phyloP scores from a whole-genome alignment of 2,888 invertebrate species.

The Troides helena region DNA sequence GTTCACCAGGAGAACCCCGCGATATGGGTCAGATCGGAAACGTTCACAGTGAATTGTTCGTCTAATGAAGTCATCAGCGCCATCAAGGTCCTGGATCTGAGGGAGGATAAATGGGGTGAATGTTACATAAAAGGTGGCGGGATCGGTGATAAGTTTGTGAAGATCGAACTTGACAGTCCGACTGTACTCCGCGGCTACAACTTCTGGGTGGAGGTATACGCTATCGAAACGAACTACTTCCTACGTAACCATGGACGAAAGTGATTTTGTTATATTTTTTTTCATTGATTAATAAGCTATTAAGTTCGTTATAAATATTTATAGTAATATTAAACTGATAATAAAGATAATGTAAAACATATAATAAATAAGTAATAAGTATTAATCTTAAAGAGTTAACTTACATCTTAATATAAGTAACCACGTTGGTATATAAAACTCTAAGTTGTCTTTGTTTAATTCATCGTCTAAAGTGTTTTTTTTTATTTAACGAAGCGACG shows the following conservation, averaged over 20 bases:
- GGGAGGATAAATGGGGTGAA: conserved; percentile 61
- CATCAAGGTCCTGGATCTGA: conserved; percentile 57
- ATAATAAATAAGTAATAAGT: no score
- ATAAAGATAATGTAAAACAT: neutral
- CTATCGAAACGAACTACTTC: conserved; percentile 48
- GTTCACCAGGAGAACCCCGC: conserved; percentile 65
- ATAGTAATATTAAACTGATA: no score
- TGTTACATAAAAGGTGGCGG: conserved; percentile 61
- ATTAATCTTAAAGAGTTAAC: no score
- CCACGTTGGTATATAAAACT: no score
- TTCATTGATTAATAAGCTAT: no score
- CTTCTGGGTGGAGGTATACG: conserved; percentile 64
- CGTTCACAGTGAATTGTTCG: conserved; percentile 56
- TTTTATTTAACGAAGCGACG: no score
- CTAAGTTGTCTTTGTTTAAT: no score
- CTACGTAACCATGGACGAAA: conserved; percentile 50
- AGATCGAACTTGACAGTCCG: conserved; percentile 60
- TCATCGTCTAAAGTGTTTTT: no score
- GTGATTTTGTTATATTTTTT: conserved; percentile 33
- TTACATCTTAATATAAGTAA: no score
- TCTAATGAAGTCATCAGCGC: conserved; percentile 60
- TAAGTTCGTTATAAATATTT: neutral
- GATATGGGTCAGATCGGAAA: conserved; percentile 56
- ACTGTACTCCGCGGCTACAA: conserved; percentile 63
- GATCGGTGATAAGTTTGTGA: conserved; percentile 58